Conservation (phyloP, 2,888 invertebrate genomes). For the Anorthoa munda region DNA sequence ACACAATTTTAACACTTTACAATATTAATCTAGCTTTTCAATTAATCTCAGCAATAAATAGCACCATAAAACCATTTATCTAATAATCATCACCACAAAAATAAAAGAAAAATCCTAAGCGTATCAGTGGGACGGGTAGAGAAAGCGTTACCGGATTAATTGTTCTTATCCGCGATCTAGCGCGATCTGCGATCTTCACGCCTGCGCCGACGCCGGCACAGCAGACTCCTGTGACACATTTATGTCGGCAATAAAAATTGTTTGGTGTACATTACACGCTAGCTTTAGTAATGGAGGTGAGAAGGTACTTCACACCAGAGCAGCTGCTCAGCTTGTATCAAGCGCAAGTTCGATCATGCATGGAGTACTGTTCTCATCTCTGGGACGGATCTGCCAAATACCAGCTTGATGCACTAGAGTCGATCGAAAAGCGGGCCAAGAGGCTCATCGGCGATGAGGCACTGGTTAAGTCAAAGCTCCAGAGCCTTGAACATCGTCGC, state of each 20-base stretch:
- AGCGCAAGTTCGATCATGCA: no score
- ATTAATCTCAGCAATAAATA: not conserved
- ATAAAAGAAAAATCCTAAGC: slow-evolving; percentile 38
- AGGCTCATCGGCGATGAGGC: no score
- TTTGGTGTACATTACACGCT: slow-evolving; percentile 29
- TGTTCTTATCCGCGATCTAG: slow-evolving; percentile 78
- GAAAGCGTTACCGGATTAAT: slow-evolving; percentile 89
- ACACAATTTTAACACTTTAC: no score
- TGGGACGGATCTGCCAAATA: no score
- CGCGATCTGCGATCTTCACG: slow-evolving; percentile 80
- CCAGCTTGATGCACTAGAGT: no score
- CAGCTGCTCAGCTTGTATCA: no score
- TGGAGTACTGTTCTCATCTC: no score
- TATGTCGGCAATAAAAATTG: slow-evolving; percentile 57
- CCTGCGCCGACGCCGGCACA: slow-evolving; percentile 62
- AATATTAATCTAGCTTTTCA: no score
- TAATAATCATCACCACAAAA: slow-evolving; percentile 30
- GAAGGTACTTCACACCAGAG: no score
- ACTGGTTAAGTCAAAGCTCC: no score
- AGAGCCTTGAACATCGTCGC: no score
- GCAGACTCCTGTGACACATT: slow-evolving; percentile 64
- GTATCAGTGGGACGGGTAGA: slow-evolving; percentile 65
- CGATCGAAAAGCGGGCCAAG: no score
- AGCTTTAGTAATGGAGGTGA: slow-evolving; percentile 12
- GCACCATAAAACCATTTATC: slow-evolving; percentile 1